Evolutionary conservation across 2,797 vertebrate species (phyloP), one percentile per base, ranked within the genome.

Genomic region (Eurystomus glaucurus): DNA sequence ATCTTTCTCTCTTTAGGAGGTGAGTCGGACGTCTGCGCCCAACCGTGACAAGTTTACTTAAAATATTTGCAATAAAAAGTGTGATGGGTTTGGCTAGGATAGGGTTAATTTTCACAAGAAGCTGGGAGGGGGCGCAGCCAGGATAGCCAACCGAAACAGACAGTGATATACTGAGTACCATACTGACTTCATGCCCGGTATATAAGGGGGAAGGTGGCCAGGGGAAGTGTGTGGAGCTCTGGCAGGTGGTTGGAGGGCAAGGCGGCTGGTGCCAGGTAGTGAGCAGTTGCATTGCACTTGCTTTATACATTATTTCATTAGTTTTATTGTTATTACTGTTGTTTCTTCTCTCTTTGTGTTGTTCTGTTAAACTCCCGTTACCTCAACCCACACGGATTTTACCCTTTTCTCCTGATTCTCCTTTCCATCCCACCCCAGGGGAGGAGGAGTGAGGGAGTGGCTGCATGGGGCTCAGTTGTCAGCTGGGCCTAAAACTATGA

Each of bases 31-130:
- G 35, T 35, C 35, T 35, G 35, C 35, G 35, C 35, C 35, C 35
- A 35, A 35, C 35, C 35, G 35, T 35, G 35, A 35, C 35, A 35
- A 35, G 35, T 37, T 37, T 91, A 6, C 21, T 66, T 92, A 82
- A 68, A 94, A 95, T 94, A 89, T 29, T 78, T 23, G 6, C 51
- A 94, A 51, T 71, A 57, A 93, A 88, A 82, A 2, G 13, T 82
- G 18, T 54, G 28, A 68, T 92, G 33, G 57, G 22, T 35, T 25
- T 16, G 14, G 9, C 33, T 25, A 58, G 33, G 22, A 58, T 33
- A 35, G n/a, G 33, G 57, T 14, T 33, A 58, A 25, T 25, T 35
- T 58, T 33, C 21, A 16, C n/a, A 58, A 23, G 57, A 35, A 58
- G 21, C 14, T 58, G 57, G n/a, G n/a, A 23, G 33, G n/a, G 21